Evolutionary conservation across 2,113 vertebrate species (phyloP).

Genomic region (Struthidea cinerea): DNA sequence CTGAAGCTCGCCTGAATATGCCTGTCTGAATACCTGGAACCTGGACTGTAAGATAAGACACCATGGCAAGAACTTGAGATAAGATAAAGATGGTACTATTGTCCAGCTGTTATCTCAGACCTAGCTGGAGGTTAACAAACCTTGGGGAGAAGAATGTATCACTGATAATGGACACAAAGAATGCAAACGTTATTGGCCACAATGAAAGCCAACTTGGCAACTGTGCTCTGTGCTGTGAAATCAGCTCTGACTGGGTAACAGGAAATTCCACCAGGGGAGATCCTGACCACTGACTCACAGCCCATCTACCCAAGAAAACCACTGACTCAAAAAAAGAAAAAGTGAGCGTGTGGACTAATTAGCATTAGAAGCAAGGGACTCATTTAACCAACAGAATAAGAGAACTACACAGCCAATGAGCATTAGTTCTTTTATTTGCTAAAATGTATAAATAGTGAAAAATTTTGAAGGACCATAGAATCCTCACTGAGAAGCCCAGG

Average conservation of each 20-base stretch:
- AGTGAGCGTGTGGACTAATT: neutral
- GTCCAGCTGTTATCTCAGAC: neutral
- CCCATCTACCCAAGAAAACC: neutral
- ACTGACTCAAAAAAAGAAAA: neutral
- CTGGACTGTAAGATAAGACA: neutral
- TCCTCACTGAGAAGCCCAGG: neutral
- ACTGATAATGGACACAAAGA: neutral
- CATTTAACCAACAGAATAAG: neutral
- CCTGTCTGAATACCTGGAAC: neutral
- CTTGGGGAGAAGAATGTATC: neutral
- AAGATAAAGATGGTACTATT: neutral
- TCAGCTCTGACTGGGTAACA: neutral
- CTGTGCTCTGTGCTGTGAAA: neutral
- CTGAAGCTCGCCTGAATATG: neutral
- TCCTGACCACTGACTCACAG: rapidly evolving
- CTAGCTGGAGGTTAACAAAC: neutral
- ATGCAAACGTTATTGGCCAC: neutral
- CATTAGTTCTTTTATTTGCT: neutral
- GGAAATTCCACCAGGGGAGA: neutral
- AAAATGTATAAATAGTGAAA: neutral
- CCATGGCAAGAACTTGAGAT: neutral
- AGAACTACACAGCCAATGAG: neutral
- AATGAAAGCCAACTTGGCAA: neutral
- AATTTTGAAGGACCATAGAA: neutral
- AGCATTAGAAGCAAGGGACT: neutral